These are phyloP conservation scores for Drosophila basisetae DNA, from an alignment of 2,888 invertebrate genomes.

Conservation along the genomic window DNA sequence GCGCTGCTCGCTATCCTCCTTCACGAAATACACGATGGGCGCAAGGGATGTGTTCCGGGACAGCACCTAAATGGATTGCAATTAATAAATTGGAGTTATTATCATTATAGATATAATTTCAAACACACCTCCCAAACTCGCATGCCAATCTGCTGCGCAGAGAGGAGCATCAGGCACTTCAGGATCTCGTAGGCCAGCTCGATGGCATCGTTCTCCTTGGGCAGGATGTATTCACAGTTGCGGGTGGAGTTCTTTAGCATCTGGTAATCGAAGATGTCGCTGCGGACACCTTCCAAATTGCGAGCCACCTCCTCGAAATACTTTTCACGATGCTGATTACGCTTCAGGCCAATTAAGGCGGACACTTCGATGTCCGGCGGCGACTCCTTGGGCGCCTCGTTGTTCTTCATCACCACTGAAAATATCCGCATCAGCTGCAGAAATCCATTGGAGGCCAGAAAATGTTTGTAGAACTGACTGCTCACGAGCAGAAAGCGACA, in stretches of 20 bases:
- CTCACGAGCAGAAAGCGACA: constrained; percentile 80
- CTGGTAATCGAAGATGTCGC: constrained; percentile 84
- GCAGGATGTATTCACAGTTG: constrained; percentile 79
- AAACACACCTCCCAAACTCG: constrained; percentile 76
- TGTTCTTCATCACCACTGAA: constrained; percentile 81
- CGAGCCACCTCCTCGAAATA: constrained; percentile 85
- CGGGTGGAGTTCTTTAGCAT: constrained; percentile 78
- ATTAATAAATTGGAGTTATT: not conserved
- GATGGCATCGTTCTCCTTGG: constrained; percentile 74
- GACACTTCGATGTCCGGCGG: constrained; percentile 55
- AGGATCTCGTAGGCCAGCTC: constrained; percentile 83
- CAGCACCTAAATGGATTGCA: constrained; percentile 26
- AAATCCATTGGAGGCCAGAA: constrained; percentile 80
- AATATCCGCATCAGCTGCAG: constrained; percentile 79
- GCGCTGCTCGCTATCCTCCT: constrained; percentile 81
- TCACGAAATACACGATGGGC: constrained; percentile 82
- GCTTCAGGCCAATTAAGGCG: constrained; percentile 78
- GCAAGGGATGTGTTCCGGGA: constrained; percentile 74
- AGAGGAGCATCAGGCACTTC: constrained; percentile 81
- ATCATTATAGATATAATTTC: not conserved
- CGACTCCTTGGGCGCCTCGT: constrained; percentile 63
- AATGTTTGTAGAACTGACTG: constrained; percentile 80
- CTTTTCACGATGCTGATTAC: constrained; percentile 83
- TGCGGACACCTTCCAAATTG: constrained; percentile 84
- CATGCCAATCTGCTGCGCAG: constrained; percentile 75